phyloP scores from a whole-genome alignment of 2,888 invertebrate genomes.

The Agriopis leucophaearia region DNA sequence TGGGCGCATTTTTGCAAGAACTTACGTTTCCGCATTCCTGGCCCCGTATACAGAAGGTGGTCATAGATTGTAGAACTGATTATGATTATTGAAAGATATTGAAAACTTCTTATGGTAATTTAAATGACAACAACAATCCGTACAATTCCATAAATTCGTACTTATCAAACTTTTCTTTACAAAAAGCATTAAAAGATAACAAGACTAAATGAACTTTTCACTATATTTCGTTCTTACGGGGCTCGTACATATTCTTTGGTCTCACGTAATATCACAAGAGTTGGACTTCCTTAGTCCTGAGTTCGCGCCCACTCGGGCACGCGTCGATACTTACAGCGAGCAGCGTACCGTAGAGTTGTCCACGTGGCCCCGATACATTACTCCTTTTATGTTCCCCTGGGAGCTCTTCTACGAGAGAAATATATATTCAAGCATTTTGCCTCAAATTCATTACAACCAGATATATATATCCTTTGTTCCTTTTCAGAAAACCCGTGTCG shows the following conservation, averaged over 20 bases:
- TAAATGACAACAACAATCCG: background rate
- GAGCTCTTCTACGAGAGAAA: conserved; percentile 33
- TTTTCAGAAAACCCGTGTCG: conserved; percentile 23
- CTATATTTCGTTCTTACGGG: background rate
- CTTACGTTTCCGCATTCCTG: conserved; percentile 74
- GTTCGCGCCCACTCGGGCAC: conserved; percentile 64
- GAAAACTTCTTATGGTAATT: conserved; percentile 18
- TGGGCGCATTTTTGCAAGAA: conserved; percentile 71
- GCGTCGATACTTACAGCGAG: conserved; percentile 52
- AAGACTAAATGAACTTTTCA: background rate
- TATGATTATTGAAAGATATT: conserved; percentile 48
- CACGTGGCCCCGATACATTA: conserved; percentile 46
- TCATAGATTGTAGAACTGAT: conserved; percentile 41
- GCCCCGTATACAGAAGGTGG: conserved; percentile 51
- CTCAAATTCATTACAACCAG: conserved; percentile 35
- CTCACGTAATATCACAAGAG: conserved; percentile 6
- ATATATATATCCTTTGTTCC: conserved; percentile 34
- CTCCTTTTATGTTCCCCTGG: conserved; percentile 41
- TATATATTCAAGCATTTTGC: conserved; percentile 31
- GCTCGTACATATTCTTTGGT: background rate
- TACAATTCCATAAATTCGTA: background rate
- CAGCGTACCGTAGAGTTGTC: conserved; percentile 31
- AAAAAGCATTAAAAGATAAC: background rate
- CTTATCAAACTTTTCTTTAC: too few species aligned
- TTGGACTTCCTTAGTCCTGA: conserved; percentile 39